phyloP scores from a whole-genome alignment of 2,797 vertebrate genomes.

The Siniperca scherzeri region DNA sequence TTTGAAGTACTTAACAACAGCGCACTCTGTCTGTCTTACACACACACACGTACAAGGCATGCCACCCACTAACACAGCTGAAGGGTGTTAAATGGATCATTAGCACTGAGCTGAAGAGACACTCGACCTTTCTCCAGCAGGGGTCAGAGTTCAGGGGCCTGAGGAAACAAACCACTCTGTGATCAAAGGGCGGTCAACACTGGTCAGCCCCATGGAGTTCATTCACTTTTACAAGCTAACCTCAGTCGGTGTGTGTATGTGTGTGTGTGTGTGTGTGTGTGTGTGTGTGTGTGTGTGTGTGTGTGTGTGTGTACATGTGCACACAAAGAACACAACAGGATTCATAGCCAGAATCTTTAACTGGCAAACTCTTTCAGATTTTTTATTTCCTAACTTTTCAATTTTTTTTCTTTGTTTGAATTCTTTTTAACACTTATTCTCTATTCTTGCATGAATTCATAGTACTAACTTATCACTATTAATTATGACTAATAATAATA shows the following conservation, averaged over 20 bases:
- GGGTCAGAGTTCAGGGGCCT: conserved; percentile 87
- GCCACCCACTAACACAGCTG: conserved; percentile 59
- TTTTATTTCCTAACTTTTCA: neutral
- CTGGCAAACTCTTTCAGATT: neutral
- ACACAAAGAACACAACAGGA: neutral
- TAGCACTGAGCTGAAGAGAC: conserved; percentile 89
- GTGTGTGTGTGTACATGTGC: conserved; percentile 20
- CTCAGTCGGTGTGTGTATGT: conserved; percentile 5
- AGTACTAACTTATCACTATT: neutral
- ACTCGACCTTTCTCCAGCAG: conserved; percentile 78
- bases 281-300: conserved; percentile 9
- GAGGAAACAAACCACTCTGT: conserved; percentile 90
- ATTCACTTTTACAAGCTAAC: conserved; percentile 67
- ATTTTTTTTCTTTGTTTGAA: neutral
- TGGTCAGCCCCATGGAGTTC: conserved; percentile 76
- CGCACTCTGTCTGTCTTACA: neutral
- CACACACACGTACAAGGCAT: conserved; percentile 22
- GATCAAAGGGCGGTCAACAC: conserved; percentile 86
- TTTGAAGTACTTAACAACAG: conserved; percentile 49
- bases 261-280: no score
- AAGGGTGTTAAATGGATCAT: conserved; percentile 93
- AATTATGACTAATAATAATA: conserved; percentile 24
- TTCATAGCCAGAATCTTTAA: conserved; percentile 23
- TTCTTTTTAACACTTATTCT: neutral
- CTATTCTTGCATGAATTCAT: neutral